Evolutionary conservation across 2,113 vertebrate species (phyloP), one percentile per base, ranked within the genome.

Genomic region (Phocoena sinus): DNA sequence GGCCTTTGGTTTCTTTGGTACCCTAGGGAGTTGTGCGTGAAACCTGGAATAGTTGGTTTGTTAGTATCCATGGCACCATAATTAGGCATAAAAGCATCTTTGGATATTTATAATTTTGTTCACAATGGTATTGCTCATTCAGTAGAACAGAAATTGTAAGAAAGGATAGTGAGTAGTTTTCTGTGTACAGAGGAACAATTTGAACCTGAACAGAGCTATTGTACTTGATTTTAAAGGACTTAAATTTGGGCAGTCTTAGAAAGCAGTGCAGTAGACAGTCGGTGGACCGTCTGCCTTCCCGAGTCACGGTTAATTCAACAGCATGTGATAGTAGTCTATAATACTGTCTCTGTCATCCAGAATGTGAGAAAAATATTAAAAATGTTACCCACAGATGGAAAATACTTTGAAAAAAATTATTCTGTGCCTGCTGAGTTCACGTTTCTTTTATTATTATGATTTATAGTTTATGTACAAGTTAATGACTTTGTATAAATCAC

Each of bases 221-320:
- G 21, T 65, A 33, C 81, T 73, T 62, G 31, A 26, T 88, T 83
- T 74, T 44, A 50, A 53, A 83, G 68, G 47, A 58, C 41, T 80
- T 90, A 12, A 26, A 21, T 41, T 41, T 28, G 33, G 33, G 41
- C 3, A 25, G n/a, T 53, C 10, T 38, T 26, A 67, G 56, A 50
- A 25, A 33, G 58, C n/a, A 50, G 7, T 11, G 0, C 10, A 5
- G 68, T 14, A 28, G 80, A 33, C 41, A 6, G 41, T 11, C 1
- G 5, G 77, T 3, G 63, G 60, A 20, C 58, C 13, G 8, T 2
- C 28, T 17, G 2, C 0, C 0, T 21, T 28, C n/a, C 41, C 3
- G 63, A 23, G 14, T 23, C 6, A 0, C 0, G 0, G n/a, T 26
- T 36, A 56, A 18, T 26, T 10, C 0, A 17, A 33, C 26, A 25